Base-by-base conservation (phyloP, 2,113 vertebrate species). In the Casuarius casuarius region DNA sequence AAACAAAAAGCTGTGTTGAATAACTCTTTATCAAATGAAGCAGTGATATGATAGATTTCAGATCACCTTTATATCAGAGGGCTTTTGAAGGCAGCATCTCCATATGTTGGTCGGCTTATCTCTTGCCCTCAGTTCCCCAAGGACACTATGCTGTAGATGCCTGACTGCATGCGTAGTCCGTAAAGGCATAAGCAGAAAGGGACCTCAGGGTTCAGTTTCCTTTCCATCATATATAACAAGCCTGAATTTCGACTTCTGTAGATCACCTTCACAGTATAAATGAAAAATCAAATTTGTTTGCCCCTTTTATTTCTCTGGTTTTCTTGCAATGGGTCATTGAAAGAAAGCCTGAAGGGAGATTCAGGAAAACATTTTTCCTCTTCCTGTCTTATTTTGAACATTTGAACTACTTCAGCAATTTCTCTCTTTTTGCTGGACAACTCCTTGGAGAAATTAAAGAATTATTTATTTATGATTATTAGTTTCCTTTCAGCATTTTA, bases 401-500 rank as follows among this genome's bases (percentile, higher is more conserved):
- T 97, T 95, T 94, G 89, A 95, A 95, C 91, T 94, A 95, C 87
- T 95, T 96, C 93, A 95, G 89, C 56, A 5, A 78, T 95, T 97
- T 92, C 63, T 95, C 22, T 94, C 42, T 67, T 95, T 95, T 95
- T 96, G 59, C 92, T 97, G 92, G 97, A 95, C 96, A 97, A 29
- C 78, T 97, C 96, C 94, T 95, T 4, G 1, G 95, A 97, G 95
- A 97, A 96, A 97, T 97, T 94, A 95, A 95, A 71, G 92, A 95
- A 96, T 96, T 96, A 97, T 80, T 96, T 96, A 95, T 97, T 97
- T 96, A 97, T 96, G 94, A 94, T 95, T 94, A 96, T 95, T 96
- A 96, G 92, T 96, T 95, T 95, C 75, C 76, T 95, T 97, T 97
- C 91, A 87, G 84, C 84, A 79, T 94, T 95, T 91, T 70, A 84